A percentile compares a stretch with the other conserved stretches of the same genome.
Evolutionary conservation across 2,797 vertebrate species (phyloP).

Genomic region (Argentina silus): DNA sequence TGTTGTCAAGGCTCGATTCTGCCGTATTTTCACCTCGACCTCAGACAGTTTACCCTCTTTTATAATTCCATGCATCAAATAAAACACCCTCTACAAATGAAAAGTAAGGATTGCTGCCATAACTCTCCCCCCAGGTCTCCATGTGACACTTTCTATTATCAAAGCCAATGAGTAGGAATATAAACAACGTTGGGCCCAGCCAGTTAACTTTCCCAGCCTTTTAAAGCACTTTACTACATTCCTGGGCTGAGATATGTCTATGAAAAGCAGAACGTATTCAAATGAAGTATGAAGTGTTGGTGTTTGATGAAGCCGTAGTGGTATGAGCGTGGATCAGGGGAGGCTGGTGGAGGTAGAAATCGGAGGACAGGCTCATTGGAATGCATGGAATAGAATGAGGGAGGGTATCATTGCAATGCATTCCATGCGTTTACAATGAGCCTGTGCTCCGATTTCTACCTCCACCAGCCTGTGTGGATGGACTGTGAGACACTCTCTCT

Average conservation of each 20-base stretch:
- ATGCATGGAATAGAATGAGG: not conserved
- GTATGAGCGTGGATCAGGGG: not conserved
- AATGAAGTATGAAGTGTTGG: constrained; percentile 51
- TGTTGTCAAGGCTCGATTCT: not conserved
- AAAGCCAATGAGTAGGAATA: constrained; percentile 67
- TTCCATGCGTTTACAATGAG: too few species aligned
- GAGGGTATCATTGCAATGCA: not conserved
- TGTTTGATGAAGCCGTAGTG: not conserved
- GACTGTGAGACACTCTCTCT: not conserved
- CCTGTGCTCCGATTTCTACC: too few species aligned
- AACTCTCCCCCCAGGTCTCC: constrained; percentile 66
- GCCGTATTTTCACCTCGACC: constrained; percentile 48
- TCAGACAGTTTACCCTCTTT: constrained; percentile 58
- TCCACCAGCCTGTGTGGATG: not conserved
- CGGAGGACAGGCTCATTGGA: not conserved
- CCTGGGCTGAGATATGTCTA: constrained; percentile 47
- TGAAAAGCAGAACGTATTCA: constrained; percentile 54
- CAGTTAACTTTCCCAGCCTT: constrained; percentile 60
- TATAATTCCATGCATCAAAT: constrained; percentile 50
- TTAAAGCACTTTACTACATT: constrained; percentile 67
- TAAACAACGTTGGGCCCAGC: constrained; percentile 51
- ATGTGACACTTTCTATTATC: constrained; percentile 70
- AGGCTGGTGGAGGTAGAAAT: not conserved
- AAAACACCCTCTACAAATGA: constrained; percentile 56
- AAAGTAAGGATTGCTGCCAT: constrained; percentile 63